A percentile compares a stretch with the other conserved stretches of the same genome.
Conservation (phyloP, 2,888 invertebrate genomes). For the Noctua pronuba region DNA sequence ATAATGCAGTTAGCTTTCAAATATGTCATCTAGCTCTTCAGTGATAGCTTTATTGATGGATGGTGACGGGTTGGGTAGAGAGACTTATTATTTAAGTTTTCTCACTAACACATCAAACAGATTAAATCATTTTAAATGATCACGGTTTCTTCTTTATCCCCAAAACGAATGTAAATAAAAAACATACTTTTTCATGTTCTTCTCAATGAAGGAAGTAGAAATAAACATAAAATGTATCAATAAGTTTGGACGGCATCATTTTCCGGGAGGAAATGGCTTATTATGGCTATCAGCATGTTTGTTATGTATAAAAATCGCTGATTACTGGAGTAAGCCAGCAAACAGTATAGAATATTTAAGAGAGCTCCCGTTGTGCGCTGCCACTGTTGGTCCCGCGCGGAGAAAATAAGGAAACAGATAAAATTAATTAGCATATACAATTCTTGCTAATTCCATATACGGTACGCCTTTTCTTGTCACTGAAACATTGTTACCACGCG, state of each 20-base stretch:
- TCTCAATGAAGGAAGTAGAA: not conserved
- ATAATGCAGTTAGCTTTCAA: slow-evolving; percentile 65
- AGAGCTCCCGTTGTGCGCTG: not conserved
- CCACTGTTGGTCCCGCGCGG: not conserved
- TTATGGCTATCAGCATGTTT: slow-evolving; percentile 19
- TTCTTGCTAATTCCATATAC: slow-evolving; percentile 21
- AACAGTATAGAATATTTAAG: slow-evolving; percentile 22
- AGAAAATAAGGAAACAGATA: slow-evolving; percentile 43
- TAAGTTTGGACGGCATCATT: slow-evolving; percentile 14
- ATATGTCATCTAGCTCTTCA: slow-evolving; percentile 36
- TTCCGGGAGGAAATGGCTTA: slow-evolving; percentile 19
- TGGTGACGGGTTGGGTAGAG: not conserved
- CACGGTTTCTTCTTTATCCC: not conserved
- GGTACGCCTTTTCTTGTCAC: slow-evolving; percentile 15
- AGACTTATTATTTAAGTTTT: slow-evolving; percentile 12
- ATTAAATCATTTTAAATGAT: not conserved
- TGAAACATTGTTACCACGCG: slow-evolving; percentile 22
- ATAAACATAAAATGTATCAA: slow-evolving; percentile 10
- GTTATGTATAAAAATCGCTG: slow-evolving; percentile 13
- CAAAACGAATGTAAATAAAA: not conserved
- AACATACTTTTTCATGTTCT: not conserved
- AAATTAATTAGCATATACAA: slow-evolving; percentile 20
- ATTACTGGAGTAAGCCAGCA: slow-evolving; percentile 4
- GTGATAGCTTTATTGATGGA: slow-evolving; percentile 21
- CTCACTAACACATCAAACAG: not conserved